Percentiles rank a stretch among this genome's conserved stretches.
phyloP scores from a whole-genome alignment of 2,113 vertebrate species.

The Aythya baeri region DNA sequence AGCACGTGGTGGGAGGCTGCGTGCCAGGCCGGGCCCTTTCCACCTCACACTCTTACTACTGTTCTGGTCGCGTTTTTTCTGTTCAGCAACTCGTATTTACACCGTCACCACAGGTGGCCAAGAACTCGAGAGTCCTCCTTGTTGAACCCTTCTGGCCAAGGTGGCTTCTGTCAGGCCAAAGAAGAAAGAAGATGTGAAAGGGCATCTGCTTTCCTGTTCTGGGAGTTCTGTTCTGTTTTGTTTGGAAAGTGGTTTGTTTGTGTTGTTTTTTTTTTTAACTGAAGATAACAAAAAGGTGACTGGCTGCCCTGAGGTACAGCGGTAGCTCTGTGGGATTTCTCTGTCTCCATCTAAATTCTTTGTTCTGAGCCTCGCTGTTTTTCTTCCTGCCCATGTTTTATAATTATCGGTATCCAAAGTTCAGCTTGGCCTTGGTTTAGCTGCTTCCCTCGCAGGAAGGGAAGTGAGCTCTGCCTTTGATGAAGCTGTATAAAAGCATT shows the following conservation, averaged over 20 bases:
- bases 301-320: neutral
- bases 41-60: rapidly evolving
- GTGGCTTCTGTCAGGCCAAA: neutral
- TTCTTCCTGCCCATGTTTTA: neutral
- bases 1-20: neutral
- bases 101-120: neutral
- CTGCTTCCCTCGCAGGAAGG: neutral
- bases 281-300: neutral
- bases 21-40: neutral
- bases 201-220: neutral
- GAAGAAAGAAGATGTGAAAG: neutral
- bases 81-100: neutral
- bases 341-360: neutral
- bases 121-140: neutral
- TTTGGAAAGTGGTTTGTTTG: neutral
- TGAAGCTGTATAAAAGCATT: neutral
- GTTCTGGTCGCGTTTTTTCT: neutral
- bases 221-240: neutral
- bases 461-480: neutral
- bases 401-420: neutral
- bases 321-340: neutral
- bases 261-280: neutral
- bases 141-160: neutral
- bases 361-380: neutral
- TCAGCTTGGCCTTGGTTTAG: neutral